Conservation (phyloP, 2,888 invertebrate genomes). For the Anodontia alba region DNA sequence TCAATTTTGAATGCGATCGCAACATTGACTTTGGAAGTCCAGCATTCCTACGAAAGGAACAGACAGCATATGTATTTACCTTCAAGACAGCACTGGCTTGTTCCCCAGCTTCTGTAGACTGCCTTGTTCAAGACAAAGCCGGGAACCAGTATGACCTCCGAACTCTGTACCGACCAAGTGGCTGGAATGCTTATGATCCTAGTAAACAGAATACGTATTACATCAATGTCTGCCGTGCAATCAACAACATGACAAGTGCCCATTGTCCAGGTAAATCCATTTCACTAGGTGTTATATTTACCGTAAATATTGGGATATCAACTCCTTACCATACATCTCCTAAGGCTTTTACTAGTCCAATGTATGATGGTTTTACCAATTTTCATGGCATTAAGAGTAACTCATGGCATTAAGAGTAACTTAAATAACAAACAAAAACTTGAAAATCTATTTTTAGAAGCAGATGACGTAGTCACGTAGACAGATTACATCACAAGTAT, state of each 20-base stretch:
- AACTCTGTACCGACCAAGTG: constrained; percentile 68
- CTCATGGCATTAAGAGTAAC: no score
- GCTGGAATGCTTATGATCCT: constrained; percentile 77
- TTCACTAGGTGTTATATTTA: background rate
- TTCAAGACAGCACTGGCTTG: constrained; percentile 79
- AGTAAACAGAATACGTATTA: constrained; percentile 71
- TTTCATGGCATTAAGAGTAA: no score
- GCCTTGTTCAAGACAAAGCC: constrained; percentile 68
- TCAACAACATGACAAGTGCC: constrained; percentile 69
- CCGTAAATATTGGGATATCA: no score
- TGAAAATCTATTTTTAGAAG: no score
- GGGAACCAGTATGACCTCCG: constrained; percentile 81
- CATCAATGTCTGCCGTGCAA: constrained; percentile 83
- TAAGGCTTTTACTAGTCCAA: no score
- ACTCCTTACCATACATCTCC: no score
- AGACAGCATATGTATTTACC: constrained; percentile 65
- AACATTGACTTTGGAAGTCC: constrained; percentile 61
- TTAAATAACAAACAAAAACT: no score
- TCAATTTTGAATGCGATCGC: constrained; percentile 72
- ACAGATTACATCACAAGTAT: no score
- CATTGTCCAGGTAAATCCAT: constrained; percentile 74
- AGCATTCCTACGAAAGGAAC: constrained; percentile 61
- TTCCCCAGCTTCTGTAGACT: constrained; percentile 73
- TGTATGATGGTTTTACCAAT: no score
- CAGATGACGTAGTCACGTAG: no score